Base-by-base conservation (phyloP, 1,140 invertebrate species). In the Lepidostoma basale region DNA sequence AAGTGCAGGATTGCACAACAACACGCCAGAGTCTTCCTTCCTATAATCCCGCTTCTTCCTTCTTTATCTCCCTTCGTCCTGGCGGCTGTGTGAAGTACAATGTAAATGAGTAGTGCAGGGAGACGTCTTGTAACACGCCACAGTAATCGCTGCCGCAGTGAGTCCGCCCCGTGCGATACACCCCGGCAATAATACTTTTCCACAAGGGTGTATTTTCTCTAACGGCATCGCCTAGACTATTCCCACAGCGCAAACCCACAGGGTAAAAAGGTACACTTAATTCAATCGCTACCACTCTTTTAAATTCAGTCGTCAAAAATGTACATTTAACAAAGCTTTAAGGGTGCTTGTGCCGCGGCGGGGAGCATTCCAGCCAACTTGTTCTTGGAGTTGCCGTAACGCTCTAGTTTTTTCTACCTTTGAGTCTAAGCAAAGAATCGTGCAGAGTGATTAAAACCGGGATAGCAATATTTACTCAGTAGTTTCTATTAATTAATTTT, bases 101-200 rank as follows among this genome's bases (percentile, higher is more conserved):
- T 59, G 30, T 59, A 39, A 59, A 59, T 59, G 33, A 39, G 30
- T 59, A 59, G 56, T 54, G 49, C 56, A 20, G 18, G 18, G 56
- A 40, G 56, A 39, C 23, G 30, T 59, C 33, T 39, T 42, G 22
- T 54, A 54, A 54, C 18, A n/a, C 56, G 33, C 56, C 56, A 42
- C 30, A 20, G 56, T 59, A 59, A 59, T 59, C 56, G 56, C 30
- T 39, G 10, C 56, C 33, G 22, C 23, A 42, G 16, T 59, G 40
- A 59, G 26, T 59, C 30, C 56, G 40, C 18, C 33, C 49, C 26
- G 25, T 30, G 26, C 26, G 30, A 54, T 54, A 54, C 49, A 54
- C 49, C 49, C 23, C 3, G 30, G 26, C 45, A 49, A 49, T 49
- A 49, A 49, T 49, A 49, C 45, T 49, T 49, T 49, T 49, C 45